Evolutionary conservation across 2,113 vertebrate species (phyloP).

Genomic region (Aptenodytes patagonicus): DNA sequence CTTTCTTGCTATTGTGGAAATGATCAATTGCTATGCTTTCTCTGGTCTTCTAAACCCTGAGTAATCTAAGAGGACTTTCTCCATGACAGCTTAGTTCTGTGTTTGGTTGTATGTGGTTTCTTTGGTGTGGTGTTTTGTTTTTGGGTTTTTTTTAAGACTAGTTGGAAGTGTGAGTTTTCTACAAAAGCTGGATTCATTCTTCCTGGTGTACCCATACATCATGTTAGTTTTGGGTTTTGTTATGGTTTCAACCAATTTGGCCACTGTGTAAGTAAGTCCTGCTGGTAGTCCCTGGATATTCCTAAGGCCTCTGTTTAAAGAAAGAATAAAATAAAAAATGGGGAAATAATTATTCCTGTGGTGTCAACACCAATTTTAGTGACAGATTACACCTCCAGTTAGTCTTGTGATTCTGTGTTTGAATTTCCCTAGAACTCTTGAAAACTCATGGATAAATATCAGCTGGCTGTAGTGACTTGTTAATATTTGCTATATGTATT

Average conservation of each 20-base stretch:
- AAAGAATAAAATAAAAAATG: background rate
- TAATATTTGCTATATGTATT: background rate
- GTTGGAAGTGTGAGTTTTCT: background rate
- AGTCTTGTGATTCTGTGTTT: background rate
- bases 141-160: background rate
- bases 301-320: background rate
- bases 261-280: background rate
- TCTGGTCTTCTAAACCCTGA: background rate
- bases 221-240: background rate
- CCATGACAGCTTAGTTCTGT: background rate
- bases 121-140: background rate
- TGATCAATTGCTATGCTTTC: background rate
- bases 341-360: background rate
- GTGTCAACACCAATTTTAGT: background rate
- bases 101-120: background rate
- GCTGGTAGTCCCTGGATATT: background rate
- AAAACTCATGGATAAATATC: background rate
- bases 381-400: background rate
- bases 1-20: background rate
- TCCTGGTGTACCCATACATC: background rate
- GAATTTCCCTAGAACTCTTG: background rate
- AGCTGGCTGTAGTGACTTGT: background rate
- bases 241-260: background rate
- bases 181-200: background rate
- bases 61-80: background rate